Percentiles rank a stretch among this genome's conserved stretches.
phyloP scores from a whole-genome alignment of 2,113 vertebrate genomes.

The Rhabdomys dilectus region DNA sequence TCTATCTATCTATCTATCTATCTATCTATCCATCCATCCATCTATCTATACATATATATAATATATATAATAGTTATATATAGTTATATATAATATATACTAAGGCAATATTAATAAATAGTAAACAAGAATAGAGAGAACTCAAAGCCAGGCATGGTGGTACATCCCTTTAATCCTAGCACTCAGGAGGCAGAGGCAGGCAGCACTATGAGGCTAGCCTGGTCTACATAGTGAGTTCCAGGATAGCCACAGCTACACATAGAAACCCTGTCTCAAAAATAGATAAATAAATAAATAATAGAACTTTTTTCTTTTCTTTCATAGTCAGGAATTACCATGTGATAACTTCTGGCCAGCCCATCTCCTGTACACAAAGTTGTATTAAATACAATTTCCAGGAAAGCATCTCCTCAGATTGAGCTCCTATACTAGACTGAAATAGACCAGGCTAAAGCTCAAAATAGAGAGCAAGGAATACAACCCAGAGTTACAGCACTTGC shows the following conservation, averaged over 20 bases:
- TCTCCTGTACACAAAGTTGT: neutral
- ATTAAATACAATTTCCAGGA: neutral
- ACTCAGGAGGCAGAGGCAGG: neutral
- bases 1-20: neutral
- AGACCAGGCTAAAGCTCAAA: neutral
- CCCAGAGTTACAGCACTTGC: neutral
- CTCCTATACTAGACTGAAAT: neutral
- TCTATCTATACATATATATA: too few relatives aligned
- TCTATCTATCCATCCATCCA: neutral
- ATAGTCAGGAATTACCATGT: neutral
- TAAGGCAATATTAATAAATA: slow-evolving; percentile 42
- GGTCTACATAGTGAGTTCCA: neutral
- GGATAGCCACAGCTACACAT: neutral
- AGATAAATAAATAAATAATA: neutral
- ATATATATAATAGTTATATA: neutral
- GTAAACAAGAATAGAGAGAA: slow-evolving; percentile 47
- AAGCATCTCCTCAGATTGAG: too few relatives aligned
- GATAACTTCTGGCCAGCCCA: neutral
- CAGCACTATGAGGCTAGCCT: neutral
- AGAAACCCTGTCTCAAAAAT: neutral
- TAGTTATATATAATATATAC: neutral
- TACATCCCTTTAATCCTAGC: neutral
- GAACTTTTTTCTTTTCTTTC: neutral
- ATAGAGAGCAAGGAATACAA: neutral
- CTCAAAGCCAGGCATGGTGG: neutral